Evolutionary conservation across 2,888 invertebrate species (phyloP), one percentile per base, ranked within the genome.

Genomic region (Oegoconia quadripuncta): DNA sequence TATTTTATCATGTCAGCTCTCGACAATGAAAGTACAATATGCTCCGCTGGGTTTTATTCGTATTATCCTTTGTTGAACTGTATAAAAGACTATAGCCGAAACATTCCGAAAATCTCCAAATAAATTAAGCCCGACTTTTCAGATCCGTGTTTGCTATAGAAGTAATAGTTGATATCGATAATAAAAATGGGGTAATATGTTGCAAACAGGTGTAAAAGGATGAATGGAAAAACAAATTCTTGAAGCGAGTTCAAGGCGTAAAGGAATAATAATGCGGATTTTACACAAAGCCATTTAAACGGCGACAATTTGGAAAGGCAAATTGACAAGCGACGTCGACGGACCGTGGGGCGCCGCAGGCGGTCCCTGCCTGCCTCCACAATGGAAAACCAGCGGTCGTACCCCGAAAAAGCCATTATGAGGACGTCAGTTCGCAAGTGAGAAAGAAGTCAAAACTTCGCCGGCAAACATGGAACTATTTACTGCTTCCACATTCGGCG

Each of bases 371-470:
- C 53, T 52, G 52, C 46, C 47, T 50, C 53, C 54, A 74, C 74
- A 74, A 72, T 71, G 64, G n/a, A 12, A 64, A 54, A 51, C 52
- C 56, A 65, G 53, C 59, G 52, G 54, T 44, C 50, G 55, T 32
- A 25, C 34, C 57, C 62, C 60, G 63, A 65, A 47, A 64, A 70
- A 74, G 56, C 72, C 72, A 78, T 78, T 80, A 80, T 74, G 68
- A 74, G 70, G 60, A 71, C 71, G 76, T 78, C 77, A 79, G 64
- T 61, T 61, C 62, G 70, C 70, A 66, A 77, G 73, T 73, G 79
- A 70, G 75, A 70, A 76, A 76, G 76, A 79, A 81, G 80, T 80
- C 76, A 74, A 79, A 81, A 82, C 72, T 80, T 81, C 59, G 54
- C 64, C 78, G 75, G 68, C 73, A 72, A 77, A 74, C 76, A 73